phyloP scores from a whole-genome alignment of 2,113 vertebrate species.

The Cyanoliseus patagonus region DNA sequence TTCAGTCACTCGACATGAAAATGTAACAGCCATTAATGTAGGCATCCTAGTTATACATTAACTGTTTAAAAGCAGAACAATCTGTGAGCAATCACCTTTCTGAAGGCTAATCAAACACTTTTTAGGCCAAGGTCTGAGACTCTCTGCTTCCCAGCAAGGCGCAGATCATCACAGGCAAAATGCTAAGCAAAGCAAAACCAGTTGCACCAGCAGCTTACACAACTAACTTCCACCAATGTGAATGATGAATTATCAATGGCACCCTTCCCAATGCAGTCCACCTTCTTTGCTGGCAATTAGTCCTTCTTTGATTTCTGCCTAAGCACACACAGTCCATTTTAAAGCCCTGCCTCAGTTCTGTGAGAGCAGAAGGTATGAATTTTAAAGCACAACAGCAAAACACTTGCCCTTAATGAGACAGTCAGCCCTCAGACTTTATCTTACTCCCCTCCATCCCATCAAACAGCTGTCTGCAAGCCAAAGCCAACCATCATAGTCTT shows the following conservation, averaged over 20 bases:
- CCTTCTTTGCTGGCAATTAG: not conserved
- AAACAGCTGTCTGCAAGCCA: not conserved
- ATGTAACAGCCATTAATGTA: not conserved
- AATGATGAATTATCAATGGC: rapidly evolving
- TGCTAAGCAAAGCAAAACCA: not conserved
- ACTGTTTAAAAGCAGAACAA: not conserved
- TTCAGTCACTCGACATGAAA: not conserved
- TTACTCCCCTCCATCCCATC: not conserved
- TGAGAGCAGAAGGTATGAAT: not conserved
- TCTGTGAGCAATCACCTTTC: not conserved
- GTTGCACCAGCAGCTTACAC: not conserved
- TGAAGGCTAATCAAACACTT: not conserved
- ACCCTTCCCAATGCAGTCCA: not conserved
- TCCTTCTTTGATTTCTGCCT: not conserved
- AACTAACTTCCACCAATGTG: not conserved
- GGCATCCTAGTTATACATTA: not conserved
- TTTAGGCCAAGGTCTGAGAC: not conserved
- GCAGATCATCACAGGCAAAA: not conserved
- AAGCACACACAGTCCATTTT: not conserved
- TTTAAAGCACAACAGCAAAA: not conserved
- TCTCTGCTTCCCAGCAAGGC: not conserved
- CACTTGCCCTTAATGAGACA: not conserved
- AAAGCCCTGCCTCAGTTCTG: not conserved
- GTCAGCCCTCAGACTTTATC: not conserved
- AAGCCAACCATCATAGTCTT: not conserved